A percentile compares a stretch with the other conserved stretches of the same genome.
Conservation (phyloP, 2,797 vertebrate species). For the Sebastes itinus region DNA sequence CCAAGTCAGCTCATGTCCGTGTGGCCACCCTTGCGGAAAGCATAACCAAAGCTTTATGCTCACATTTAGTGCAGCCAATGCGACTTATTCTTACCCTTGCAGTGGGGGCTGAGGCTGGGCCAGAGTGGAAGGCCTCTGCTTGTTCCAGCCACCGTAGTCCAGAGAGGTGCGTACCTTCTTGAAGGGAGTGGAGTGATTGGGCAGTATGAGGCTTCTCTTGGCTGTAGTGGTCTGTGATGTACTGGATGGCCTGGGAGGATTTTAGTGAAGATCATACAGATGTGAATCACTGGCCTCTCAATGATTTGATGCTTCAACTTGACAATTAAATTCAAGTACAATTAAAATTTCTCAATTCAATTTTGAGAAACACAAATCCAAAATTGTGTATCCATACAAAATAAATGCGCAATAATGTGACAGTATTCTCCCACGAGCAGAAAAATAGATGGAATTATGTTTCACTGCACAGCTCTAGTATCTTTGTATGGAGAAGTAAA, state of each 20-base stretch:
- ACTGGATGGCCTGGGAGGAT: constrained; percentile 82
- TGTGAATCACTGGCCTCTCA: not conserved
- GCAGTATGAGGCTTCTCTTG: constrained; percentile 92
- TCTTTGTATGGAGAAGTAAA: not conserved
- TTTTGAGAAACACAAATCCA: not conserved
- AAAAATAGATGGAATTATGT: not conserved
- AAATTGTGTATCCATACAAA: not conserved
- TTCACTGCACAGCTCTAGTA: not conserved
- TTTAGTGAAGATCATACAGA: not conserved
- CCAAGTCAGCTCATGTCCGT: no score
- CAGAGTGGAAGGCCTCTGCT: constrained; percentile 86
- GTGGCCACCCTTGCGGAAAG: no score
- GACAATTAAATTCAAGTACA: not conserved
- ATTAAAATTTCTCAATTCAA: not conserved
- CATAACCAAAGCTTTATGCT: not conserved
- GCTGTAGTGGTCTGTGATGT: constrained; percentile 84
- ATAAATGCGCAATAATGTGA: not conserved
- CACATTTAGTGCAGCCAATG: not conserved
- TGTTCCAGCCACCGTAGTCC: constrained; percentile 98
- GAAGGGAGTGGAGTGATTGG: constrained; percentile 93
- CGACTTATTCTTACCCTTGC: constrained; percentile 86
- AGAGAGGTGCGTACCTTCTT: constrained; percentile 92
- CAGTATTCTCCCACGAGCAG: not conserved
- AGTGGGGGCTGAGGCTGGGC: constrained; percentile 90
- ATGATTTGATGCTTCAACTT: not conserved